Conservation (phyloP, 2,888 invertebrate genomes). For the Meghimatium bilineatum region DNA sequence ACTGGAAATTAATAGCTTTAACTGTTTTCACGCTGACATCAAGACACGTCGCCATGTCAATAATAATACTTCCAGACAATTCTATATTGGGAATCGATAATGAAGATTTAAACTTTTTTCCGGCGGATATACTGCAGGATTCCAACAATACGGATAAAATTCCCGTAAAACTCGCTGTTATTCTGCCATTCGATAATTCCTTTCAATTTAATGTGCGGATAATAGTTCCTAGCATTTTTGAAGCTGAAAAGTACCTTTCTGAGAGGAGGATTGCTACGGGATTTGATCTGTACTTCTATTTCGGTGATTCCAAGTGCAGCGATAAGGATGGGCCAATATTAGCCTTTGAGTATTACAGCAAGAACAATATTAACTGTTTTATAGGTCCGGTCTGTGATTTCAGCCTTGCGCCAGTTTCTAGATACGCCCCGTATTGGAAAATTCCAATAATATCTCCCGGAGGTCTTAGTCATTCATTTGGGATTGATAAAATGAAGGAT, state of each 20-base stretch:
- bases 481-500: conserved; percentile 61
- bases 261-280: not conserved
- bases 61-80: not conserved
- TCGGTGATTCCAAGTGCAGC: conserved; percentile 55
- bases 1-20: not conserved
- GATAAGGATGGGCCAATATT: conserved; percentile 59
- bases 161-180: conserved; percentile 50
- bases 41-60: not conserved
- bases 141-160: not conserved
- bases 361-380: conserved; percentile 62
- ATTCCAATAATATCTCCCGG: conserved; percentile 88
- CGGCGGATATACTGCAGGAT: not conserved
- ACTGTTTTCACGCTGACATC: not conserved
- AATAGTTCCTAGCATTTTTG: conserved; percentile 56
- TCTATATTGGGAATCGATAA: not conserved
- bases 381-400: conserved; percentile 78
- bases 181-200: conserved; percentile 52
- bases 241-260: conserved; percentile 53
- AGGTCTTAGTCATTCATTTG: conserved; percentile 73
- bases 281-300: conserved; percentile 44
- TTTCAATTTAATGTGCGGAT: conserved; percentile 48
- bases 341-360: conserved; percentile 68
- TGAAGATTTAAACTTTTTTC: not conserved
- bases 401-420: conserved; percentile 91
- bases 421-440: conserved; percentile 93